Base-by-base conservation (phyloP, 2,888 invertebrate species). In the Agriopis marginaria region DNA sequence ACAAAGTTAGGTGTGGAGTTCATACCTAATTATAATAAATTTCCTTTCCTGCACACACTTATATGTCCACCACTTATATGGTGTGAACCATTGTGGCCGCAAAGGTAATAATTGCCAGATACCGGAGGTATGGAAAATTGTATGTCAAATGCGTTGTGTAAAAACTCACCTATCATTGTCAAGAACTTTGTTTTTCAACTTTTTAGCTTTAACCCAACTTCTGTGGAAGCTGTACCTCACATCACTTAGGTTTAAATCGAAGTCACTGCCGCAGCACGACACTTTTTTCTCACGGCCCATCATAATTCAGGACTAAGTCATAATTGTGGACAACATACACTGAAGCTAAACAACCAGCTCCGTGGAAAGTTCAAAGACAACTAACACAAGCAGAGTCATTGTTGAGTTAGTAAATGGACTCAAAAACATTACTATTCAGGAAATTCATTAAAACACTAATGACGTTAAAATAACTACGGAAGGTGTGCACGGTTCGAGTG, bases 191-290 rank as follows among this genome's bases (percentile, higher is more conserved):
- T 77, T 75, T 51, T 82, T 85, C 45, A 88, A 77, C 75, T 85
- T 90, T 79, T 88, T 91, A 2, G 90, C 87, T 68, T 83, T 87
- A 39, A 86, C 75, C 86, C 87, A 92, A 67, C 85, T 88, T 68
- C 87, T 84, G 51, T 83, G 78, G 61, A 89, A 74, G 55, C 84
- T 84, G 60, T 85, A 82, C 62, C 84, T 85, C 44, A 89, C 78
- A 72, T 88, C 88, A 59, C 70, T 61, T 0, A 73, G 75, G 62
- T 81, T 75, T 12, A 85, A 72, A 66, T 78, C 75, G 40, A 87
- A 79, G 73, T 79, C 79, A 60, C 80, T 83, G 49, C 87, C 84
- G 72, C 87, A 89, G 79, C 90, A 89, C 53, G 68, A 70, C 44
- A 71, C 67, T 55, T 66, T 70, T 11, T 70, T 69, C 32, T 64